Percentiles rank a stretch among this genome's conserved stretches.
Conservation (phyloP, 2,888 invertebrate genomes). For the Acheta domesticus region DNA sequence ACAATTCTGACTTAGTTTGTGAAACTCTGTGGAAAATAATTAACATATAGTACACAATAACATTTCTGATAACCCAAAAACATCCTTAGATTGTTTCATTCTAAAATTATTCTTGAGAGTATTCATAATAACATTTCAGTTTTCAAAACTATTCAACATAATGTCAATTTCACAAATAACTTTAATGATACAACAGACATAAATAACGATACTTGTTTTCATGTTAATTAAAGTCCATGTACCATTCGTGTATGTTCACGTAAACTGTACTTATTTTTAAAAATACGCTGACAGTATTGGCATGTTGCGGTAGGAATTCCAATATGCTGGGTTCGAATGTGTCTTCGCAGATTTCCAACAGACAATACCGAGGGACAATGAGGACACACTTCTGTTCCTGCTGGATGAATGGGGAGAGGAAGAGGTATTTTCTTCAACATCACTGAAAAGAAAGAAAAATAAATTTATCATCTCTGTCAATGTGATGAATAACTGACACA, state of each 20-base stretch:
- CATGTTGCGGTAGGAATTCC: slow-evolving; percentile 31
- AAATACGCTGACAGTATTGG: slow-evolving; percentile 30
- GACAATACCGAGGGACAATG: slow-evolving; percentile 32
- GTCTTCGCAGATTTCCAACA: slow-evolving; percentile 32
- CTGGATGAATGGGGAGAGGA: slow-evolving; percentile 5
- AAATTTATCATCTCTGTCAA: no score
- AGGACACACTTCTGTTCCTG: slow-evolving; percentile 30
- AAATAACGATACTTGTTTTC: neutral
- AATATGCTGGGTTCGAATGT: slow-evolving; percentile 35
- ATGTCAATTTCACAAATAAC: slow-evolving; percentile 11
- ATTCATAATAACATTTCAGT: no score
- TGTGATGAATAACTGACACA: no score
- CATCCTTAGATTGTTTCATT: no score
- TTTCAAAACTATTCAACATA: neutral
- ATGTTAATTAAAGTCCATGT: slow-evolving; percentile 22
- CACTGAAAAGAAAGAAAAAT: slow-evolving; percentile 18
- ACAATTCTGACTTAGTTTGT: no score
- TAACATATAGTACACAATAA: no score
- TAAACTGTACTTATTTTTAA: slow-evolving; percentile 35
- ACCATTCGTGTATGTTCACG: slow-evolving; percentile 33
- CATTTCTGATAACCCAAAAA: no score
- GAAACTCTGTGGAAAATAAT: no score
- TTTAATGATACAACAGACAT: neutral
- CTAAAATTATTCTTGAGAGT: no score
- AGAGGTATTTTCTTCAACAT: slow-evolving; percentile 5